phyloP scores from a whole-genome alignment of 2,797 vertebrate genomes.

The Anguilla pacifica region DNA sequence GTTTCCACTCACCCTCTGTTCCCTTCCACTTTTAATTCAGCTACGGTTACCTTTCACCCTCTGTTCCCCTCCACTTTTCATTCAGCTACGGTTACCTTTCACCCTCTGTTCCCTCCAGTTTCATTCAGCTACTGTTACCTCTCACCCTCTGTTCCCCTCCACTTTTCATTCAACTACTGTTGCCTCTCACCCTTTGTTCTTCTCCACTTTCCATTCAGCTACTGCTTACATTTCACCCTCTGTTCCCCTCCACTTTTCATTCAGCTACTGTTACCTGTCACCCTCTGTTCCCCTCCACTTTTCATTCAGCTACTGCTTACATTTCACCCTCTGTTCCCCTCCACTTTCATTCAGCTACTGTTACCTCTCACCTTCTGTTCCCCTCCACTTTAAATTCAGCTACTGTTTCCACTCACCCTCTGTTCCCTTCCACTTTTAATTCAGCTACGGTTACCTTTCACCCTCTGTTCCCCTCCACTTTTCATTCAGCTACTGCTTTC shows the following conservation, averaged over 20 bases:
- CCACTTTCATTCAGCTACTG: too few species aligned
- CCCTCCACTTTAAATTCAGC: too few species aligned
- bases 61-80: background rate
- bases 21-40: too few species aligned
- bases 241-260: background rate
- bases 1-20: too few species aligned
- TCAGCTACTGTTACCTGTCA: background rate
- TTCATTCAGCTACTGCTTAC: background rate
- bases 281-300: background rate
- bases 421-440: too few species aligned
- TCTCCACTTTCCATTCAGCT: background rate
- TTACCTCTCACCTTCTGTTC: background rate
- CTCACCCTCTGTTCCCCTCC: background rate
- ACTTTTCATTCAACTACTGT: background rate
- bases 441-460: background rate
- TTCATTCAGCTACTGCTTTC: background rate
- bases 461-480: background rate
- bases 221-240: background rate
- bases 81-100: too few species aligned
- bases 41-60: too few species aligned
- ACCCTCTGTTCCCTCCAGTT: too few species aligned
- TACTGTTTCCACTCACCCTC: background rate
- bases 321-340: background rate
- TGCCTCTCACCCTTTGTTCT: background rate
- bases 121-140: too few species aligned